A percentile compares a stretch with the other conserved stretches of the same genome.
phyloP scores from a whole-genome alignment of 2,797 vertebrate species.

The Gymnocypris eckloni region DNA sequence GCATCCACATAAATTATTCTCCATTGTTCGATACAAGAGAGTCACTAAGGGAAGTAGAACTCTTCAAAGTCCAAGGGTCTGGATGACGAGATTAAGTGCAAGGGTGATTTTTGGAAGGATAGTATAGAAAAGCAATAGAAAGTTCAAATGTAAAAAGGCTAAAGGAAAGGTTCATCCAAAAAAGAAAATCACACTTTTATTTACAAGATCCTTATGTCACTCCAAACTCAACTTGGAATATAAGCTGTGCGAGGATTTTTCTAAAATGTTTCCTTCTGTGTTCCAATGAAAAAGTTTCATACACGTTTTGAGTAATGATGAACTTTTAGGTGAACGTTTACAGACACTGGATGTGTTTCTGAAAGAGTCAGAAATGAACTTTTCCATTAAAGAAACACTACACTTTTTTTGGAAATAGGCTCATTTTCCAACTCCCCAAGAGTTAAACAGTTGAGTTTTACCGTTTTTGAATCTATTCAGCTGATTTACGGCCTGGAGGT shows the following conservation, averaged over 20 bases:
- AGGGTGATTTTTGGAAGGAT: neutral
- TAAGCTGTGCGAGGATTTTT: neutral
- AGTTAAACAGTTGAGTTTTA: too few relatives aligned
- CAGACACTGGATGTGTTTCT: neutral
- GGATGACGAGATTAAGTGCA: slow-evolving; percentile 15
- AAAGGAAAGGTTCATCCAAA: neutral
- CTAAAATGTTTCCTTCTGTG: neutral
- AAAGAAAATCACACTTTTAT: neutral
- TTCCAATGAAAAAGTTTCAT: neutral
- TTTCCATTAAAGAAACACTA: too few relatives aligned
- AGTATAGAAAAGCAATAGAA: neutral
- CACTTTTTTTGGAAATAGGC: too few relatives aligned
- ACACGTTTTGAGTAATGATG: neutral
- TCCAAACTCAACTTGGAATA: neutral
- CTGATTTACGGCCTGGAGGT: too few relatives aligned
- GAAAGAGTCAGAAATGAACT: neutral
- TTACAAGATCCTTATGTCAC: neutral
- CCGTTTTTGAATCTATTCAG: too few relatives aligned
- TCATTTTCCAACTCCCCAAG: too few relatives aligned
- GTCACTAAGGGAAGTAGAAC: slow-evolving; percentile 34
- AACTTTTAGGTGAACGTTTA: neutral
- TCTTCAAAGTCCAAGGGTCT: slow-evolving; percentile 31
- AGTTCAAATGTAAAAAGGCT: slow-evolving; percentile 10
- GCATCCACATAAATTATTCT: slow-evolving; percentile 33
- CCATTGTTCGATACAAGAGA: slow-evolving; percentile 46